Evolutionary conservation across 2,888 invertebrate genomes (phyloP).

Genomic region (Axea sp.): DNA sequence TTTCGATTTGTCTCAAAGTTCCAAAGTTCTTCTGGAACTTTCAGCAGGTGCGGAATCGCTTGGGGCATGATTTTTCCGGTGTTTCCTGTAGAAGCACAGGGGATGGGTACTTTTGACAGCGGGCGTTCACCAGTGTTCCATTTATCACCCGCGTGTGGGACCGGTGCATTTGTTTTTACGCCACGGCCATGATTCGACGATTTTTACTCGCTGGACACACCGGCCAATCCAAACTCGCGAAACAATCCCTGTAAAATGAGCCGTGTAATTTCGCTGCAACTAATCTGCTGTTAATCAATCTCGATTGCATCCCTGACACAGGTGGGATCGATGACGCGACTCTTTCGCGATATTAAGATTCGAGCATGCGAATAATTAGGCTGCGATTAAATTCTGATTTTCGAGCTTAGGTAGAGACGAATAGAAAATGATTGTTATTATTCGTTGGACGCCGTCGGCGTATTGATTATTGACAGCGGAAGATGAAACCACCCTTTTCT

Average conservation of each 20-base stretch:
- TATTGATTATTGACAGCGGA: constrained; percentile 49
- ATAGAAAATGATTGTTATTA: constrained; percentile 23
- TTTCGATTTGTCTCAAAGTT: too few species aligned
- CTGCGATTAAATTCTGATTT: constrained; percentile 13
- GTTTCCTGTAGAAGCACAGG: too few species aligned
- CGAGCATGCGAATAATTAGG: constrained; percentile 26
- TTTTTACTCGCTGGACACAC: constrained; percentile 23
- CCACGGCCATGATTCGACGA: constrained; percentile 27
- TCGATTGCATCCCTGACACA: constrained; percentile 14
- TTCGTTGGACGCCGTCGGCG: constrained; percentile 25
- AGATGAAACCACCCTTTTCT: constrained; percentile 51
- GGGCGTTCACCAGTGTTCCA: constrained; percentile 9
- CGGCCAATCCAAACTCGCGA: constrained; percentile 8
- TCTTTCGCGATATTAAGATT: constrained; percentile 7
- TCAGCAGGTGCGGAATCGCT: too few species aligned
- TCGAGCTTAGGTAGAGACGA: background rate
- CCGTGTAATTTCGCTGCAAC: constrained; percentile 37
- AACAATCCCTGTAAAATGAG: constrained; percentile 36
- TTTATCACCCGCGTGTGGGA: constrained; percentile 32
- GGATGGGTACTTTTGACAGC: constrained; percentile 55
- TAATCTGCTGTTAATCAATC: constrained; percentile 42
- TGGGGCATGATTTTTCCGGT: background rate
- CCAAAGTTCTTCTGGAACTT: too few species aligned
- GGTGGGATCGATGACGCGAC: constrained; percentile 17
- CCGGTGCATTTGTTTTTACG: constrained; percentile 35